Base-by-base conservation (phyloP, 2,888 invertebrate species). In the Brachypalpus laphriformis region DNA sequence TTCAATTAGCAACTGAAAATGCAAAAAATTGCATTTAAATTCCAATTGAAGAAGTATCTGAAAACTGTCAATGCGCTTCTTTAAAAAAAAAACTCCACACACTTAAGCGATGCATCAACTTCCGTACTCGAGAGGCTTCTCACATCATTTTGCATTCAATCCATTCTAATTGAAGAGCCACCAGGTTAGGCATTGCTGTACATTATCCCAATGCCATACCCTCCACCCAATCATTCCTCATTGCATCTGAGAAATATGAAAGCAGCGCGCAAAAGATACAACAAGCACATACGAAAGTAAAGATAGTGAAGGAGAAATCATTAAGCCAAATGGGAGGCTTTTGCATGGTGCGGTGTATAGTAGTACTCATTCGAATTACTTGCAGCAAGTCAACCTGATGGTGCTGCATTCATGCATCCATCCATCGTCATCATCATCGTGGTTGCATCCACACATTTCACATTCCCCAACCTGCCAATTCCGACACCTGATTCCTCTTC, bases 391-490 rank as follows among this genome's bases (percentile, higher is more conserved):
- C 28, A 28, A 28, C 28, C 28, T 28, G 28, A 28, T 28, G 28
- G 28, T 28, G 28, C 7, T n/a, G n/a, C n/a, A n/a, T n/a, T n/a
- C n/a, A 28, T 28, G 6, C 28, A 28, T 25, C 25, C 63, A 82
- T 63, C 42, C 37, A 59, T 61, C 54, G 22, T 68, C 56, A 51
- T 45, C 54, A 22, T 57, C 56, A 25, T 72, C 57, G 59, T 59
- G 45, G 68, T 45, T 51, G 34, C 74, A 81, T 81, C 68, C 68
- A 68, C 54, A 61, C 51, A 81, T 45, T 74, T 74, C 49, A 76
- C 82, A 74, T 83, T 77, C 78, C 56, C 68, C 78, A 83, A 78
- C 78, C 83, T 83, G 83, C 83, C 83, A 83, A 83, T 83, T 83
- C 83, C 78, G 78, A 83, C 83, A 83, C 83, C 83, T 83, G 78